Evolutionary conservation across 1,140 invertebrate species (phyloP), one percentile per base, ranked within the genome.

Genomic region (Heliothis subflexa): DNA sequence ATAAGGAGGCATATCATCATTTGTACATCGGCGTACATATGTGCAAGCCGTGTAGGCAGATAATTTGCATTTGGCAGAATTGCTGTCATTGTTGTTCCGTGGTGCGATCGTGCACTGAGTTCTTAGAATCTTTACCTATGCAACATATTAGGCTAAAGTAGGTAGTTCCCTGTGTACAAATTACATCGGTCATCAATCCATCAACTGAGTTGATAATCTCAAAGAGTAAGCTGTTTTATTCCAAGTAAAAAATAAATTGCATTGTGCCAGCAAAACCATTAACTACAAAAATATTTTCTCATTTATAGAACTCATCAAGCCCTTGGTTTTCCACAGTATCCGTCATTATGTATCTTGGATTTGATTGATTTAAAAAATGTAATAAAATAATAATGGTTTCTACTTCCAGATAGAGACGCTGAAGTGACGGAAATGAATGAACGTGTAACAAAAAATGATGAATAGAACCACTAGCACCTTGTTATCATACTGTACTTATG

Each of bases 1-100:
- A 75, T 75, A 45, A 62, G 16, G 13, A 25, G n/a, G 40, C 25
- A 50, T 50, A 50, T 50, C 13, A 62, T 64, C 59, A 75, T 52
- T 75, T 64, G 59, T 33, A 49, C 47, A 52, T 47, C 52, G 52
- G 47, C 12, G 18, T 62, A 47, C 33, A 0, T 5, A 4, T 33
- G 33, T 61, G 72, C 45, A 74, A 4, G 55, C 28, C 7, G 28
- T 55, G 78, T 79, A 62, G 78, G 78, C 55, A 70, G 78, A 59
- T 80, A 54, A 80, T 80, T 80, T 80, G 72, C 78, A 80, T 80
- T 78, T 78, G 77, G 62, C 62, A 55, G 75, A 57, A 78, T 55
- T 70, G 75, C 13, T 59, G 64, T 45, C 64, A 78, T 78, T 78
- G 75, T 78, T 55, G 52, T 57, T 78, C 54, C n/a, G 16, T 18